Evolutionary conservation across 2,888 invertebrate genomes (phyloP), one percentile per base, ranked within the genome.

Genomic region (Sphaerophoria taeniata): DNA sequence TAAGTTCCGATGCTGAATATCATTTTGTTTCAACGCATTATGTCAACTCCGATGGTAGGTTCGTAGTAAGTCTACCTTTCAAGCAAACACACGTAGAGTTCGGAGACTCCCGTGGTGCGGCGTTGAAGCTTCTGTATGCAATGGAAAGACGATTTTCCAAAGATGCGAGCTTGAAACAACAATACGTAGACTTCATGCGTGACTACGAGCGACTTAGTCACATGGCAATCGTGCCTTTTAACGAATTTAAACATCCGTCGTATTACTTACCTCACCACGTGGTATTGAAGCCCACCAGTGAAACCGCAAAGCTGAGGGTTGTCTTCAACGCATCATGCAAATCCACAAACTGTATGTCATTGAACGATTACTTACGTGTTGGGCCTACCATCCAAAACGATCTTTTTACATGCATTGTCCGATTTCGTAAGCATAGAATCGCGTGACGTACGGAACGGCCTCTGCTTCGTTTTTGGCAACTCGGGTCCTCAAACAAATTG

Each of bases 371-470:
- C 16, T 34, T 60, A 6, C 58, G 24, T 36, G 70, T 77, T 5
- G 61, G 73, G 0, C 69, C 73, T 3, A 55, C 33, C 0, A 63
- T 80, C 12, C 61, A 72, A 56, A 69, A 55, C n/a, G 73, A 73
- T 9, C 31, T 63, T 2, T 55, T 61, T 3, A 73, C 45, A 0
- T 60, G 60, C 9, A 31, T 67, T 3, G 47, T 69, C 7, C 49
- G 61, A 4, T 70, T 77, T 36, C 55, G 70, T 3, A 76, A 70
- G 34, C 5, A 69, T 16, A 43, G 51, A 33, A 39, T 75, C 11
- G 58, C 67, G 73, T 63, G 7, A 47, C 78, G 0, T 78, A 72
- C 24, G 58, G 78, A 16, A 78, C 65, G n/a, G 56, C 58, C 6
- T 58, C 72, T 0, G 78, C 65, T 0, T 60, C 65, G 1, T 72